phyloP scores from a whole-genome alignment of 2,888 invertebrate species.

The Tenthredo mesomela region DNA sequence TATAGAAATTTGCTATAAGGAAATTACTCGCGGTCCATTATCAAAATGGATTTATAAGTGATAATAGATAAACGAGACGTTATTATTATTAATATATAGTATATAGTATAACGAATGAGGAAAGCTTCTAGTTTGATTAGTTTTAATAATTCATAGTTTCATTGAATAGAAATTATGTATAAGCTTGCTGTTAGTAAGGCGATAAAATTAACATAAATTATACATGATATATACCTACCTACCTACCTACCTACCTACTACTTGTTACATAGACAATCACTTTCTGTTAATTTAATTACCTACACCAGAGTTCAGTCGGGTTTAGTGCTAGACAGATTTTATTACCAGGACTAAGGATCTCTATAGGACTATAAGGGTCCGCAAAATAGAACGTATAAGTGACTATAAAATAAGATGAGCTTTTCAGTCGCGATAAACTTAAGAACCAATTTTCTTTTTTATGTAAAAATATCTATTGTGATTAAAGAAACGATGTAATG shows the following conservation, averaged over 20 bases:
- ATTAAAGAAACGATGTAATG: background rate
- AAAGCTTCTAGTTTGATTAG: constrained; percentile 8
- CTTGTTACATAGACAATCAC: constrained; percentile 12
- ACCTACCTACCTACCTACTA: no score
- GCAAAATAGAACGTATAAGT: background rate
- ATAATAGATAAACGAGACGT: constrained; percentile 10
- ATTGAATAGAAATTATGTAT: constrained; percentile 3
- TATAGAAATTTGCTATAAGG: background rate
- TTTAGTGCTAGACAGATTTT: background rate
- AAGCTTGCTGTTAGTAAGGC: constrained; percentile 24
- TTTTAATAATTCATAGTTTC: background rate
- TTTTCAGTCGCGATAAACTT: background rate
- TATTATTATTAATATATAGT: background rate
- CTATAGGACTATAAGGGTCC: background rate
- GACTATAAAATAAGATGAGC: background rate
- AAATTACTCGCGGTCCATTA: background rate
- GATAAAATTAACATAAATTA: constrained; percentile 19
- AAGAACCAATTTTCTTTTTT: background rate
- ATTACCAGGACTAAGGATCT: background rate
- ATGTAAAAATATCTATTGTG: background rate
- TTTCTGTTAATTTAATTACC: constrained; percentile 18
- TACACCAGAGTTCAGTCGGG: background rate
- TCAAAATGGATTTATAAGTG: background rate
- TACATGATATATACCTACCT: background rate
- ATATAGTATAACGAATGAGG: background rate